A percentile compares a stretch with the other conserved stretches of the same genome.
These are phyloP conservation scores for Protobothrops mucrosquamatus DNA, from an alignment of 2,113 vertebrate species.

Conservation along the genomic window DNA sequence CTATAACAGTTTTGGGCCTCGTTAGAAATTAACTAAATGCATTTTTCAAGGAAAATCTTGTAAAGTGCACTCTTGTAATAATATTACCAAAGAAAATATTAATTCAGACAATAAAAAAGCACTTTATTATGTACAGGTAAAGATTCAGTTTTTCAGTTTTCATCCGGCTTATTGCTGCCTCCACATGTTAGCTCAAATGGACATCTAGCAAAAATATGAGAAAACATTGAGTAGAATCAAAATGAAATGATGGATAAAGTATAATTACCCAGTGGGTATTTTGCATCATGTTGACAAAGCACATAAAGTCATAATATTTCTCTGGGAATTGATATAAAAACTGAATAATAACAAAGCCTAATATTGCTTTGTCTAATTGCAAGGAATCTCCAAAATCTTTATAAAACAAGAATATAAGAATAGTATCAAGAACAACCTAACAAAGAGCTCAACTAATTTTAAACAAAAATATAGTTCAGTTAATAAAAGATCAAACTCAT, in stretches of 20 bases:
- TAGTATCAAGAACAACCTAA: not conserved
- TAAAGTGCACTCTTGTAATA: not conserved
- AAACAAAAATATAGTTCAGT: slow-evolving; percentile 41
- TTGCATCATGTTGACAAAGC: not conserved
- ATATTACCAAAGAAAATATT: not conserved
- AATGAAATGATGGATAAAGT: not conserved
- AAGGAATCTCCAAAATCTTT: not conserved
- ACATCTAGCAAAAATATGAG: not conserved
- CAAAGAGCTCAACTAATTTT: slow-evolving; percentile 29
- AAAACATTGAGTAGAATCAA: not conserved
- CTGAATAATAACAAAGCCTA: not conserved
- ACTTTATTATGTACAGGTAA: not conserved
- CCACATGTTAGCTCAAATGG: not conserved
- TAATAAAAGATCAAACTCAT: slow-evolving; percentile 37
- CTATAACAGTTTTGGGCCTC: not conserved
- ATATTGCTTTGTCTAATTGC: not conserved
- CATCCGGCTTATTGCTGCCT: not conserved
- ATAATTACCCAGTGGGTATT: not conserved
- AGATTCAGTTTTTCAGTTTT: not conserved
- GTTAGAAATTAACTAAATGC: not conserved
- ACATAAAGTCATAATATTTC: not conserved
- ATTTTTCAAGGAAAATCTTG: not conserved
- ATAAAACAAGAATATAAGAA: not conserved
- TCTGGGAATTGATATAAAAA: not conserved
- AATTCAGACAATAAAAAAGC: not conserved